Percentiles rank a stretch among this genome's conserved stretches.
Evolutionary conservation across 2,888 invertebrate genomes (phyloP).

Genomic region (Netelia fuscicornis): DNA sequence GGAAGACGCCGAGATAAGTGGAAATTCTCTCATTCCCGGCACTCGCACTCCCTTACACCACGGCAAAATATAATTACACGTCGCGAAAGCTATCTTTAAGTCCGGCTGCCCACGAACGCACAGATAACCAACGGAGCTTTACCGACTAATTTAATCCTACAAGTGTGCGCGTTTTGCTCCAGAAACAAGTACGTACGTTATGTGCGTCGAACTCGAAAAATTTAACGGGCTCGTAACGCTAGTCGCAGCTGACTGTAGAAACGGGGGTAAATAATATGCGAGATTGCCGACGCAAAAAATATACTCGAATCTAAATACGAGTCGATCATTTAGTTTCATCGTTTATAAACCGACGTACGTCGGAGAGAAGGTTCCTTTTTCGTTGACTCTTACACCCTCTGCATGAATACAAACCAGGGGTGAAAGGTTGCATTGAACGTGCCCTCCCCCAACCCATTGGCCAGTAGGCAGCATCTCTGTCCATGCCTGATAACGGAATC

Average conservation of each 20-base stretch:
- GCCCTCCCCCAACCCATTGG: background rate
- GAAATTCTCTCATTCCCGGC: slow-evolving; percentile 12
- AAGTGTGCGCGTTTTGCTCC: slow-evolving; percentile 29
- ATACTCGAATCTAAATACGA: background rate
- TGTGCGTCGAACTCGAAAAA: background rate
- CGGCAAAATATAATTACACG: slow-evolving; percentile 60
- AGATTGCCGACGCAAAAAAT: background rate
- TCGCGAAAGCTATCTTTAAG: slow-evolving; percentile 24
- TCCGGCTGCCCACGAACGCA: slow-evolving; percentile 3
- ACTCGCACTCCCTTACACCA: background rate
- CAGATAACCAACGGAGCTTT: slow-evolving; percentile 52
- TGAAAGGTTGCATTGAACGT: no score
- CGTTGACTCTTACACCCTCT: no score
- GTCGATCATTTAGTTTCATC: no score
- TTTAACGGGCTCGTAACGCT: background rate
- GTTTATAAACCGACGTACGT: no score
- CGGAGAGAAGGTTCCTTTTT: no score
- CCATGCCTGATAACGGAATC: slow-evolving; percentile 31
- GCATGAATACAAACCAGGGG: no score
- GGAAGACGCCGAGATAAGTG: background rate
- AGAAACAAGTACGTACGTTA: slow-evolving; percentile 46
- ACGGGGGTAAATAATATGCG: background rate
- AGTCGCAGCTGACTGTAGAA: background rate
- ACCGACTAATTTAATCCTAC: slow-evolving; percentile 69
- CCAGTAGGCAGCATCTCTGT: background rate